Evolutionary conservation across 2,888 invertebrate species (phyloP), one percentile per base, ranked within the genome.

Genomic region (Cephus pulcher): DNA sequence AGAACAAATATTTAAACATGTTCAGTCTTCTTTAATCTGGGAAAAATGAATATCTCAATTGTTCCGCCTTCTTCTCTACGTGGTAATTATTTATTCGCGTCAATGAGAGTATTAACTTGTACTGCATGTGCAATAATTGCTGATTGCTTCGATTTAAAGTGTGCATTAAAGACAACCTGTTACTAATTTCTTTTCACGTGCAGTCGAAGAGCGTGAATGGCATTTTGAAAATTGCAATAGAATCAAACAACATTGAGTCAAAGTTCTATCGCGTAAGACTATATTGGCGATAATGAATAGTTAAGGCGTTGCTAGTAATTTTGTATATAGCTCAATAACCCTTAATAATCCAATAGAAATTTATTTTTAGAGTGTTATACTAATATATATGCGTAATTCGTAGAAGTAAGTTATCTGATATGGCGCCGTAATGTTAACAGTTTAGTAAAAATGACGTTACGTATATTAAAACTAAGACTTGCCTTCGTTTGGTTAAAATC

Each of bases 291-390:
- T 15, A 56, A 23, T 9, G 56, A 56, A 23, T 56, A 23, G 2
- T 56, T 23, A 15, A 56, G 11, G 71, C 9, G 32, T 71, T 32
- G 71, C 34, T 71, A 32, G 71, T 33, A 71, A 71, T 71, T 32
- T 71, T 71, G 34, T 15, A 71, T 34, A 34, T 71, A 71, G 71
- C 32, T 71, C 32, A 30, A 71, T 23, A 33, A 33, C 34, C 12
- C 71, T 23, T 34, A 34, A 71, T 71, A 30, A 33, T 71, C 3
- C 34, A 32, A 34, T 71, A 71, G 71, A 71, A 71, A 71, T 71
- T 32, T 71, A 71, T 71, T 71, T 71, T 71, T 71, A 71, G 71
- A 71, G 32, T 33, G 71, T 15, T 71, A 34, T 71, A 71, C n/a
- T 32, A 71, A 71, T 32, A 33, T 70, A 70, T 32, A 56, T 15